Percentiles rank a stretch among this genome's conserved stretches.
Evolutionary conservation across 2,797 vertebrate genomes (phyloP).

Genomic region (Eleutherodactylus coqui): DNA sequence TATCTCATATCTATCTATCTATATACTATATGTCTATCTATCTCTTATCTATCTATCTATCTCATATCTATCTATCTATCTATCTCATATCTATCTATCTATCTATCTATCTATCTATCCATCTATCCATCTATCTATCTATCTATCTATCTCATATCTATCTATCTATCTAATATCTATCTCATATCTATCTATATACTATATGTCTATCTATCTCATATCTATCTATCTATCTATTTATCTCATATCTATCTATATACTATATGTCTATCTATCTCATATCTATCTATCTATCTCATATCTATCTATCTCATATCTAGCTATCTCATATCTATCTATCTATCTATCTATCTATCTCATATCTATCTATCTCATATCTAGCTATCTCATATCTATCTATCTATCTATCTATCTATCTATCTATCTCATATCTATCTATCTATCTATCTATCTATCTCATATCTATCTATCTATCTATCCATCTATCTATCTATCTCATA

Average conservation of each 20-base stretch:
- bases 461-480: background rate
- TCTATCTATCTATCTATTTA: background rate
- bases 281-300: background rate
- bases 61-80: background rate
- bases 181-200: background rate
- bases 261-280: background rate
- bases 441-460: conserved; percentile 6
- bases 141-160: background rate
- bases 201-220: too few relatives aligned
- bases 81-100: background rate
- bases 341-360: conserved; percentile 6
- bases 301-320: background rate
- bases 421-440: background rate
- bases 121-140: background rate
- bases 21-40: too few relatives aligned
- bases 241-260: too few relatives aligned
- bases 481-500: conserved; percentile 1
- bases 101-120: background rate
- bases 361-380: conserved; percentile 5
- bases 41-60: conserved; percentile 3
- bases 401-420: background rate
- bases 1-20: background rate
- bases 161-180: background rate
- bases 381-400: background rate
- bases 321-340: background rate